Conservation (phyloP, 2,113 vertebrate genomes). For the Catagonus wagneri region DNA sequence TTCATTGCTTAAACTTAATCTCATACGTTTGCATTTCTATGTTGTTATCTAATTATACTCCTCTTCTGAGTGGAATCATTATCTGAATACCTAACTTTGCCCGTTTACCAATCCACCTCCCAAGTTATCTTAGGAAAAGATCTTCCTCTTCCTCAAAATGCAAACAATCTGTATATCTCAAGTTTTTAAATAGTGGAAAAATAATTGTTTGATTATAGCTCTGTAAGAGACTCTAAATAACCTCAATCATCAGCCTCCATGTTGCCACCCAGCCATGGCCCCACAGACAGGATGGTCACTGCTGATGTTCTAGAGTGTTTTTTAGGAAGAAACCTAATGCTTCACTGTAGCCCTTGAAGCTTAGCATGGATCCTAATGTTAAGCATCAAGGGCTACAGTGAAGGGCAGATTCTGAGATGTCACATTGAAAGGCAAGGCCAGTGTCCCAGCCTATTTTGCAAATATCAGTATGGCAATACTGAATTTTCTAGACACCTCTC, state of each 20-base stretch:
- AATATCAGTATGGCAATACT: constrained; percentile 20
- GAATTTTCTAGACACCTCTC: background rate
- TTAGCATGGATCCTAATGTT: too few species aligned
- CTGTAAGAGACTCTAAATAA: background rate
- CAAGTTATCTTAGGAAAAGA: constrained; percentile 1
- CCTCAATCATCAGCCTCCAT: background rate
- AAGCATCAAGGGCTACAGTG: background rate
- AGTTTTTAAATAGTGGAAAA: background rate
- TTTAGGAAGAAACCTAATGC: background rate
- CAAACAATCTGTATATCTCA: background rate
- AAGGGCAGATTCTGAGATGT: background rate
- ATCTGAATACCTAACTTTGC: background rate
- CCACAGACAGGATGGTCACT: background rate
- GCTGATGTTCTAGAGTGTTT: background rate
- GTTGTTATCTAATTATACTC: background rate
- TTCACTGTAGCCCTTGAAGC: too few species aligned
- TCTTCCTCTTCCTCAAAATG: background rate
- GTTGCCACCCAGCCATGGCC: background rate
- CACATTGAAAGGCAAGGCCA: background rate
- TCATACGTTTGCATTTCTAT: constrained; percentile 16
- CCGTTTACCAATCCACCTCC: background rate
- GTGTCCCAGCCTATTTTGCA: constrained; percentile 32
- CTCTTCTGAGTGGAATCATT: constrained; percentile 18
- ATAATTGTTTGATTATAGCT: background rate
- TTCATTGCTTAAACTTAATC: constrained; percentile 32